phyloP scores from a whole-genome alignment of 2,888 invertebrate genomes.

The Harpagoxenus sublaevis region DNA sequence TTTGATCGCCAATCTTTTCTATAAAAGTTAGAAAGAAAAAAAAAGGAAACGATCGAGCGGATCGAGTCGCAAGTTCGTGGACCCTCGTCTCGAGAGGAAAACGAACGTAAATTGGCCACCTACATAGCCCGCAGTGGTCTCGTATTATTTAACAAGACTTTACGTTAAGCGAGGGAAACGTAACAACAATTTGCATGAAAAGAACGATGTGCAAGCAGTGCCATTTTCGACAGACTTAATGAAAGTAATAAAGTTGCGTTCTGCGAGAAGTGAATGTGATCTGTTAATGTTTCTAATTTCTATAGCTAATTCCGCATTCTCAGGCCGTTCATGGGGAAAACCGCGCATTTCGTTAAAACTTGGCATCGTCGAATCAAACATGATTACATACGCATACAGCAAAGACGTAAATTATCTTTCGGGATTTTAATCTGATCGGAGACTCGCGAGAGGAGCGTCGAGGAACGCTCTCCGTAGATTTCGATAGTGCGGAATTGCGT shows the following conservation, averaged over 20 bases:
- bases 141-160: conserved; percentile 12
- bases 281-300: conserved; percentile 71
- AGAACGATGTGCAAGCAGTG: conserved; percentile 66
- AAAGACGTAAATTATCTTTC: background rate
- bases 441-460: background rate
- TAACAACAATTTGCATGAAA: conserved; percentile 53
- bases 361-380: background rate
- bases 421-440: background rate
- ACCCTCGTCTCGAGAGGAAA: conserved; percentile 24
- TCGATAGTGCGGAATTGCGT: conserved; percentile 71
- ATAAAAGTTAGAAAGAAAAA: conserved; percentile 54
- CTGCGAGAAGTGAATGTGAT: conserved; percentile 64
- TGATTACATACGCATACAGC: background rate
- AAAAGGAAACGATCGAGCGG: conserved; percentile 17
- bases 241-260: conserved; percentile 75
- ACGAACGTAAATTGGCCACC: conserved; percentile 10
- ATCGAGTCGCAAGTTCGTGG: conserved; percentile 22
- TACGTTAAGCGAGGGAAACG: conserved; percentile 24
- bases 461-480: background rate
- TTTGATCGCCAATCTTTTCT: conserved; percentile 45
- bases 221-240: conserved; percentile 70
- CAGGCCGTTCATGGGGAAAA: background rate
- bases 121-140: conserved; percentile 24
- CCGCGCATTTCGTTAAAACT: background rate
- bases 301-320: conserved; percentile 69